Evolutionary conservation across 2,797 vertebrate genomes (phyloP), one percentile per base, ranked within the genome.

Genomic region (Malurus splendens): DNA sequence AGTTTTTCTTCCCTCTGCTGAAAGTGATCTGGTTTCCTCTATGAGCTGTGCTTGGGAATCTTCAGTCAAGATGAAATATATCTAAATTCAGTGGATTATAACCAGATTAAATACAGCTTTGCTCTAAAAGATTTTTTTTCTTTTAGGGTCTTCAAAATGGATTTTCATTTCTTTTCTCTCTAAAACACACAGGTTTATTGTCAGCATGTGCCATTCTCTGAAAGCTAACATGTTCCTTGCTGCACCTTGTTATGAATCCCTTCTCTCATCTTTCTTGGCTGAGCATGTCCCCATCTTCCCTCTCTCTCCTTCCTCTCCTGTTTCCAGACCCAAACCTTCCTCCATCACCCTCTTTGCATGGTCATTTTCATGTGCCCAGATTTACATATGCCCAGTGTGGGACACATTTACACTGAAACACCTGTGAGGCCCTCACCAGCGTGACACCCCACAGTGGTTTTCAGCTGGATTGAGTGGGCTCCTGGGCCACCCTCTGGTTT

Each of bases 301-400:
- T 0, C 8, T 59, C 18, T 55, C n/a, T 67, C 12, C 20, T 60
- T 75, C 13, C 6, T 30, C 36, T 81, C 25, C 27, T 10, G 6
- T 41, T 81, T 55, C 59, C 66, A 68, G 55, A 18, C 30, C 7
- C 16, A 8, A 60, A 12, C 1, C 7, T 51, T 68, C 33, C 22
- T 68, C 38, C 25, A 5, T 10, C 41, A 30, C 5, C 28, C 54
- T 62, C 23, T 3, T n/a, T 11, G 18, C 4, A 1, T 0, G 0
- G 13, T 51, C 52, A 66, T 14, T 17, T 56, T 42, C 14, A 1
- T 0, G 0, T 7, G 3, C 9, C 24, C 3, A 9, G 7, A 39
- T 12, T 0, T 23, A 9, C 30, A 4, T 0, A 3, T 48, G 12
- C 28, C 27, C 38, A 15, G 23, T 0, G 0, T 3, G 27, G 11